Base-by-base conservation (phyloP, 2,113 vertebrate species). In the Xyrauchen texanus region DNA sequence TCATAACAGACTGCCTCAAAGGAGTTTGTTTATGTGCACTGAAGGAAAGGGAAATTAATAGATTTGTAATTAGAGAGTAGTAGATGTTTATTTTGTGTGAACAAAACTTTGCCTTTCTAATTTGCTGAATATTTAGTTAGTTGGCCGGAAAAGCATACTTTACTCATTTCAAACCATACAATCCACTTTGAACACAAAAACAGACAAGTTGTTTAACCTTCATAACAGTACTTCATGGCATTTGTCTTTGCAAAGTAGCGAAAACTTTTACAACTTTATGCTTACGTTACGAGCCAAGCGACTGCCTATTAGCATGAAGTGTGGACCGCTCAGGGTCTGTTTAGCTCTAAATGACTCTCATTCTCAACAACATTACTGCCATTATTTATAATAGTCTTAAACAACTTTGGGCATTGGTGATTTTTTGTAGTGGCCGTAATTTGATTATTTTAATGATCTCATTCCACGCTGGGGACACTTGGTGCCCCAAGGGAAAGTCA, bases 381-480 rank as follows among this genome's bases (percentile, higher is more conserved):
- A 66, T 74, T 79, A 53, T 85, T 85, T 80, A 81, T 88, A 87
- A 90, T 88, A 87, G 83, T 88, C 89, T 91, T 86, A 84, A 90
- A 90, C 85, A 88, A 87, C 83, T 90, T 89, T 92, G 88, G 89
- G 90, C 91, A 86, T 84, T 87, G 87, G 87, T 90, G 88, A 88
- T 85, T 92, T 87, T 66, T 60, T 49, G 45, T 81, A 72, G 72
- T 66, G 64, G 90, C 90, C 86, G 88, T 93, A 92, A 93, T 92
- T 90, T 92, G 91, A 93, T 94, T 93, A 93, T 94, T 94, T 93
- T 93, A 93, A 93, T 92, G 91, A 92, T 91, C 89, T 91, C 88
- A 86, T 91, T 91, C 87, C 83, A 88, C 80, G 13, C 58, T 58
- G 53, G 87, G 86, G 86, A 91, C 88, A 88, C 88, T 88, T 71